Evolutionary conservation across 2,888 invertebrate genomes (phyloP).

Genomic region (Xestia c-nigrum): DNA sequence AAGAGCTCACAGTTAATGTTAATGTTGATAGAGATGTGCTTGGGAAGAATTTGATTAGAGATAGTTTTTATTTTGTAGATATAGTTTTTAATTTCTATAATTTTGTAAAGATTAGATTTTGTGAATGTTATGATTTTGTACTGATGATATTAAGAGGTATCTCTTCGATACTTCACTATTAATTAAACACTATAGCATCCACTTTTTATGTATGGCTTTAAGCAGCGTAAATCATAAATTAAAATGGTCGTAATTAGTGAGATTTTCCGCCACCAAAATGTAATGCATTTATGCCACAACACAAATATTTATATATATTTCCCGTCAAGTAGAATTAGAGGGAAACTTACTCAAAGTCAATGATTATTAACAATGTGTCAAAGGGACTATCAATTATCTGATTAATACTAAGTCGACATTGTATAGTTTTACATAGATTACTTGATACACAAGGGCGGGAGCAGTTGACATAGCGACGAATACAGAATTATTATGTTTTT

Average conservation of each 20-base stretch:
- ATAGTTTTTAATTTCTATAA: conserved; percentile 7
- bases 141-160: neutral
- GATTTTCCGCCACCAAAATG: neutral
- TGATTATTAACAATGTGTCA: conserved; percentile 42
- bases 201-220: neutral
- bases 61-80: conserved; percentile 17
- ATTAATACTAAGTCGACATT: conserved; percentile 25
- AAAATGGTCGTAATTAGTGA: conserved; percentile 3
- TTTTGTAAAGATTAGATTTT: conserved; percentile 21
- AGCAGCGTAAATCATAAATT: neutral
- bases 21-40: conserved; percentile 51
- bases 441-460: conserved; percentile 37
- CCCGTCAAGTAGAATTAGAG: conserved; percentile 35
- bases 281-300: conserved; percentile 28
- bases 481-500: conserved; percentile 53
- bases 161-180: neutral
- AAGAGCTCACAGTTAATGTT: conserved; percentile 70
- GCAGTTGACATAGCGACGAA: conserved; percentile 46
- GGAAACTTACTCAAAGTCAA: conserved; percentile 34
- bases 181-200: neutral
- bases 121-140: conserved; percentile 4
- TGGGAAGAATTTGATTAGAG: conserved; percentile 42
- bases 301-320: conserved; percentile 25
- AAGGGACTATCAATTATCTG: conserved; percentile 38
- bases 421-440: conserved; percentile 42